Evolutionary conservation across 37 sponge, comb jelly and placozoan genomes (phyloP).

Genomic region (Crambe crambe): DNA sequence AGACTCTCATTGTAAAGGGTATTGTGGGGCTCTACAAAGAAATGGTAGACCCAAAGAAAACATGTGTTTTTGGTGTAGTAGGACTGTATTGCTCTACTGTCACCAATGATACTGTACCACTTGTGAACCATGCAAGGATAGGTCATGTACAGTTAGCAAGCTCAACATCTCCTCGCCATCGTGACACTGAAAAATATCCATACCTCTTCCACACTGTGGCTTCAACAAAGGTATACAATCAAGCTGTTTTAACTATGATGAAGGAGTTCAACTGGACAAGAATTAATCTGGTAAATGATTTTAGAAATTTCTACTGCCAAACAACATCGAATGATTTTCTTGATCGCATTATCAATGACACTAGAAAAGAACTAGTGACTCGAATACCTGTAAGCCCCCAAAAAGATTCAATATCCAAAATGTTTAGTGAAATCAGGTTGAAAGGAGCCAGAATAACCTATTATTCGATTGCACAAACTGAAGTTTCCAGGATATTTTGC

Average conservation of each 20-base stretch:
- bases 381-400: neutral
- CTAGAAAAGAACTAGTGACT: neutral
- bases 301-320: neutral
- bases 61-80: conserved; percentile 31
- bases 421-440: neutral
- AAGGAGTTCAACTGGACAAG: conserved; percentile 5
- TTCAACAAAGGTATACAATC: conserved; percentile 7
- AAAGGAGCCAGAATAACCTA: conserved; percentile 23
- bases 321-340: conserved; percentile 7
- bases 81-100: conserved; percentile 33
- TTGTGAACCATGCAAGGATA: conserved; percentile 8
- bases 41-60: neutral
- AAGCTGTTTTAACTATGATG: conserved; percentile 26
- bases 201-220: conserved; percentile 9
- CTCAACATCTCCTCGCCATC: conserved; percentile 24
- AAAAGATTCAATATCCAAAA: neutral
- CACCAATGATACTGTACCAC: neutral
- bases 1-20: neutral
- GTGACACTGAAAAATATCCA: neutral
- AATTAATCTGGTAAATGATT: conserved; percentile 7
- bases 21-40: neutral
- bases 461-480: neutral
- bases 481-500: conserved; percentile 24
- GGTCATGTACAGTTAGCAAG: conserved; percentile 24
- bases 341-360: neutral